Evolutionary conservation across 2,113 vertebrate genomes (phyloP).

Genomic region (Catharus bicknelli): DNA sequence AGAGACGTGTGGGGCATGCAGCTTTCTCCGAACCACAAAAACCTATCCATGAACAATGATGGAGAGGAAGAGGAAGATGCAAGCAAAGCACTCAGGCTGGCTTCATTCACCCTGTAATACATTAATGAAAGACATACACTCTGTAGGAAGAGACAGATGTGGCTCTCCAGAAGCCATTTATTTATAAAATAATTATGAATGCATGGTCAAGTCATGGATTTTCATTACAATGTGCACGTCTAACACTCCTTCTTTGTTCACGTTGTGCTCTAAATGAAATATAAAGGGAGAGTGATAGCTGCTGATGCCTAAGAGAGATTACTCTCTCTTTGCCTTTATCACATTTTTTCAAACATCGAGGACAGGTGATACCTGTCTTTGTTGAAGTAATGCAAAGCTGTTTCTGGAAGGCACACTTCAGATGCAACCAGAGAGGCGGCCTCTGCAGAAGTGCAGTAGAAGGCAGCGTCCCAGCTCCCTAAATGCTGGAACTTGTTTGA

Average conservation of each 20-base stretch:
- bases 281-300: neutral
- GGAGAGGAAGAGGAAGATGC: conserved; percentile 83
- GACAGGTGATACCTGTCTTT: neutral
- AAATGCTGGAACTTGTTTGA: conserved; percentile 22
- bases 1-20: conserved; percentile 90
- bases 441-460: neutral
- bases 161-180: conserved; percentile 76
- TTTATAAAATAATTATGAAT: conserved; percentile 87
- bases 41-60: conserved; percentile 90
- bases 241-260: conserved; percentile 69
- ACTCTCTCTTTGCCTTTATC: neutral
- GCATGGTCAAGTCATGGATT: conserved; percentile 72
- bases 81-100: conserved; percentile 82
- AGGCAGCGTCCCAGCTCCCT: neutral
- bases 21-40: conserved; percentile 86
- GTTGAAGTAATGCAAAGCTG: neutral
- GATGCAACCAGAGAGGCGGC: neutral
- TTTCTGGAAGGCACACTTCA: neutral
- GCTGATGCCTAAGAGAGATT: neutral
- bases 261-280: conserved; percentile 65
- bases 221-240: conserved; percentile 66
- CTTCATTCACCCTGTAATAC: conserved; percentile 60
- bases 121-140: conserved; percentile 74
- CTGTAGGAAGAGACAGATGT: conserved; percentile 70
- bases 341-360: neutral